These are phyloP conservation scores for Muraenolepis orangiensis DNA, from an alignment of 2,797 vertebrate species.

Conservation along the genomic window DNA sequence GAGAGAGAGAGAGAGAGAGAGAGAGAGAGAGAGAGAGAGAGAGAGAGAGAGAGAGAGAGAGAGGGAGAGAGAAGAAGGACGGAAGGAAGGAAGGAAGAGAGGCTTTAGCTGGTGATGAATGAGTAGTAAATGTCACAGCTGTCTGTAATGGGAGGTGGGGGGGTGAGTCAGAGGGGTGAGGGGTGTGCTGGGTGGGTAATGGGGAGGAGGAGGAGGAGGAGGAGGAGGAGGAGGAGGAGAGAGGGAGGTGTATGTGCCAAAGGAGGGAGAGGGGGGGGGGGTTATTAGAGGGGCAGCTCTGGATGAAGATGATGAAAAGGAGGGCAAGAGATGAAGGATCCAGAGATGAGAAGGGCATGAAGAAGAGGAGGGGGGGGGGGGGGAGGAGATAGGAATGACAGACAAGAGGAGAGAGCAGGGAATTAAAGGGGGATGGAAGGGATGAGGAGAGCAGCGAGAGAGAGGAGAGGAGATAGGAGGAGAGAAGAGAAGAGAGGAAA, in stretches of 20 bases:
- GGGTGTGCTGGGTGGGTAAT: too few species aligned
- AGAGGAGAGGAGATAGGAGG: background rate
- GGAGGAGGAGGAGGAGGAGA: background rate
- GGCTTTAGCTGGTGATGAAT: slow-evolving; percentile 19
- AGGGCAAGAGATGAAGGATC: background rate
- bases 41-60: background rate
- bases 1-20: background rate
- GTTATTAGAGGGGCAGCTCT: too few species aligned
- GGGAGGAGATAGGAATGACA: background rate
- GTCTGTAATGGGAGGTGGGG: slow-evolving; percentile 14
- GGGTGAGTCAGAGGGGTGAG: background rate
- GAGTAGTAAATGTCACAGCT: slow-evolving; percentile 33
- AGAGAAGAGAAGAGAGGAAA: background rate
- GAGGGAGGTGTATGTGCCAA: background rate
- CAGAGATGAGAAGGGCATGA: slow-evolving; percentile 4
- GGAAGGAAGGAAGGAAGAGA: background rate
- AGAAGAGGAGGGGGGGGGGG: background rate
- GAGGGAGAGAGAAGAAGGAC: background rate
- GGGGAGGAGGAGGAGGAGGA: background rate
- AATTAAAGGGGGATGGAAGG: background rate
- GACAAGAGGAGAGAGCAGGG: too few species aligned
- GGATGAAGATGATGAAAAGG: background rate
- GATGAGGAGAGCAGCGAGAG: background rate
- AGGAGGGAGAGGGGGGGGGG: too few species aligned
- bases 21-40: background rate